Evolutionary conservation across 53 echinoderm and acorn worm genomes (phyloP).

Genomic region (Apostichopus leukothele): DNA sequence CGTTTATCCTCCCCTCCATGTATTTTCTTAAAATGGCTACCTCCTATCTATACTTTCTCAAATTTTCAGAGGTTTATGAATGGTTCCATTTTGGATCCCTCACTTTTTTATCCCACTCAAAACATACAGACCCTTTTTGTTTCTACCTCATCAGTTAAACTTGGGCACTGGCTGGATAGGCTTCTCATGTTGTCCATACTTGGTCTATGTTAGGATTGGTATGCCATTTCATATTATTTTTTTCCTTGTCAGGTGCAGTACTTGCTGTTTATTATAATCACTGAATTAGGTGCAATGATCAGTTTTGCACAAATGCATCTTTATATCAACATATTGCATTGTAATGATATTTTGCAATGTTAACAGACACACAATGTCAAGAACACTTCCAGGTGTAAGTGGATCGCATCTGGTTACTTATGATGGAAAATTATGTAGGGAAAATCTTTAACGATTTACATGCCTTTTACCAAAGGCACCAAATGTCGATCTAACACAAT

Average conservation of each 20-base stretch:
- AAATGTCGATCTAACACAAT: too few species aligned
- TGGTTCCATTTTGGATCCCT: not conserved
- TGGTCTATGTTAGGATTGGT: slow-evolving; percentile 21
- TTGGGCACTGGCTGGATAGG: not conserved
- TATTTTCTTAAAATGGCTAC: slow-evolving; percentile 19
- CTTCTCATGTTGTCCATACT: not conserved
- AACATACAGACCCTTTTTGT: not conserved
- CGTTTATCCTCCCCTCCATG: not conserved
- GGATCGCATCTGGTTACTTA: too few species aligned
- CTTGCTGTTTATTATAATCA: too few species aligned
- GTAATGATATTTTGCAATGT: too few species aligned
- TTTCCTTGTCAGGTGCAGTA: slow-evolving; percentile 8
- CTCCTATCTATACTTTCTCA: slow-evolving; percentile 34
- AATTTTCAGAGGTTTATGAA: slow-evolving; percentile 26
- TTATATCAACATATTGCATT: too few species aligned
- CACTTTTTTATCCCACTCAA: not conserved
- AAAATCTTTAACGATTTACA: too few species aligned
- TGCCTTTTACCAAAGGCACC: too few species aligned
- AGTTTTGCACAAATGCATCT: too few species aligned
- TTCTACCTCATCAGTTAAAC: slow-evolving; percentile 32
- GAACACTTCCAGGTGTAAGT: too few species aligned
- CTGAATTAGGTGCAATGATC: too few species aligned
- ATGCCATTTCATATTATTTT: not conserved
- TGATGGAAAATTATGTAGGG: too few species aligned
- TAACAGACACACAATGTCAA: too few species aligned